phyloP scores from a whole-genome alignment of 2,113 vertebrate species.

The Spizaetus ornatus region DNA sequence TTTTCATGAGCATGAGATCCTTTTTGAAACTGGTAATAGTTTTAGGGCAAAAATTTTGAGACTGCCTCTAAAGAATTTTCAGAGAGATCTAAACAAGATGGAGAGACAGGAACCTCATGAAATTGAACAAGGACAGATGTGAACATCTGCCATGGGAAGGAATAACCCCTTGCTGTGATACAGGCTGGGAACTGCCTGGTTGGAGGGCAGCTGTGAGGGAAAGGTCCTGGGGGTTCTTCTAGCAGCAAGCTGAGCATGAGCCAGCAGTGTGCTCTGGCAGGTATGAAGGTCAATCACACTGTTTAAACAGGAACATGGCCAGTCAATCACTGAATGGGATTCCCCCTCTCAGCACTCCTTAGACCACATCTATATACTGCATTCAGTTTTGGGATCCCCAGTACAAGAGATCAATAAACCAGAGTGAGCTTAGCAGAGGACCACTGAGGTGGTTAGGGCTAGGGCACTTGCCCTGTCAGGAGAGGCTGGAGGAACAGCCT shows the following conservation, averaged over 20 bases:
- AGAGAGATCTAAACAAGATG: not conserved
- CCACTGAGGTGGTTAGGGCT: rapidly evolving
- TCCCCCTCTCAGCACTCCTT: not conserved
- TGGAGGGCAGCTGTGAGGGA: not conserved
- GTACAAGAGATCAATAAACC: not conserved
- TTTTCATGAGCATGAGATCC: not conserved
- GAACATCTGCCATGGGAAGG: not conserved
- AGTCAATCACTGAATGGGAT: not conserved
- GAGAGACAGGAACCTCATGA: not conserved
- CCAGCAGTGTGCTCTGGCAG: not conserved
- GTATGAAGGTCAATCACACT: not conserved
- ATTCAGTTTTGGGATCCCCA: not conserved
- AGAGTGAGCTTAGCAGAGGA: not conserved
- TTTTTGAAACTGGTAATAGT: not conserved
- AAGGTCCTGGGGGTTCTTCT: not conserved
- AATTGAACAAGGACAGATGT: not conserved
- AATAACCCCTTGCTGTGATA: not conserved
- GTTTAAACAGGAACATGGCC: not conserved
- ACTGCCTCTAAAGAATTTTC: not conserved
- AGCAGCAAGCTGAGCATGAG: not conserved
- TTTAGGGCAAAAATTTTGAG: not conserved
- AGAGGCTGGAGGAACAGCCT: not conserved
- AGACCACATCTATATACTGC: not conserved
- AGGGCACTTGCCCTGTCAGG: not conserved
- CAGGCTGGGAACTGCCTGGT: not conserved